Evolutionary conservation across 2,113 vertebrate species (phyloP).

Genomic region (Petrocephalus microphthalmus): DNA sequence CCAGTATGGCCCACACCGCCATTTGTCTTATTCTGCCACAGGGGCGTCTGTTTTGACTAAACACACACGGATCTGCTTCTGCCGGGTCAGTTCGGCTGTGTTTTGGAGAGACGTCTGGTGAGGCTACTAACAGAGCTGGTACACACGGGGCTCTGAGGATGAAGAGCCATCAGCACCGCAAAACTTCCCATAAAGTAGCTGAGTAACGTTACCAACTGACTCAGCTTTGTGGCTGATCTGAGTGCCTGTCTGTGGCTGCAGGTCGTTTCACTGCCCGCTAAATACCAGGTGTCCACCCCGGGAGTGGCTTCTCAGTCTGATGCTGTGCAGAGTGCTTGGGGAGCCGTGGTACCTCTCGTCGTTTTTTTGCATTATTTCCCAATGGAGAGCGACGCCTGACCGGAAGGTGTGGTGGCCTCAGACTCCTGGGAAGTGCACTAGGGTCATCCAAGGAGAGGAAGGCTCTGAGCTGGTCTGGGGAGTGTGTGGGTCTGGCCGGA

Average conservation of each 20-base stretch:
- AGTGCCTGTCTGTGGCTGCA: not conserved
- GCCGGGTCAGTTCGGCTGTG: not conserved
- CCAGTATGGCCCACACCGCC: not conserved
- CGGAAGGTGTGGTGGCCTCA: not conserved
- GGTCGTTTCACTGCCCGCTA: not conserved
- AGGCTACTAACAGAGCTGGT: not conserved
- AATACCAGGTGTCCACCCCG: not conserved
- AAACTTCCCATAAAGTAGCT: not conserved
- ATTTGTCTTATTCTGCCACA: not conserved
- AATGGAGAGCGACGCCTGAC: not conserved
- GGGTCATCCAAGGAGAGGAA: not conserved
- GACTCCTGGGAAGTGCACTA: not conserved
- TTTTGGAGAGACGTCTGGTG: not conserved
- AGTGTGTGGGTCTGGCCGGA: not conserved
- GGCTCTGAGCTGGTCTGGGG: not conserved
- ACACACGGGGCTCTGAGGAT: not conserved
- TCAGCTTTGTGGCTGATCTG: not conserved
- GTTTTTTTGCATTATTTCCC: not conserved
- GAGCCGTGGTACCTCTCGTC: not conserved
- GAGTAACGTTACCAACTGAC: not conserved
- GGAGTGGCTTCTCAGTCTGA: not conserved
- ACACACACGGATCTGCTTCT: not conserved
- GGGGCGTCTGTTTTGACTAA: not conserved
- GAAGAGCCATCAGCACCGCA: not conserved
- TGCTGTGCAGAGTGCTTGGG: not conserved